A percentile compares a stretch with the other conserved stretches of the same genome.
phyloP scores from a whole-genome alignment of 2,113 vertebrate genomes.

The Thamnophis sirtalis region DNA sequence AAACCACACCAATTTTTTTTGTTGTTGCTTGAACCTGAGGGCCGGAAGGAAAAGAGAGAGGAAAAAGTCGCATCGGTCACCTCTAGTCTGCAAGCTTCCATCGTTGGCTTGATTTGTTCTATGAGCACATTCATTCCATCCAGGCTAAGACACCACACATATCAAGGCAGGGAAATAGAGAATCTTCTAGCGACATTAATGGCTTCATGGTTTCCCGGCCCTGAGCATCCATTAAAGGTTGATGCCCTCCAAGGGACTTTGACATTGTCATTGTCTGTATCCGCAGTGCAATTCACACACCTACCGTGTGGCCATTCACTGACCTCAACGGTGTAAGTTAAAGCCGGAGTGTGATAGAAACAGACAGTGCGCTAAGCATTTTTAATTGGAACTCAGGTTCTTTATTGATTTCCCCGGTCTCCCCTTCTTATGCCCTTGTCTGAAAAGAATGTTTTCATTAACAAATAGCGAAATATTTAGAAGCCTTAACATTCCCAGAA shows the following conservation, averaged over 20 bases:
- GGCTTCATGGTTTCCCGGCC: not conserved
- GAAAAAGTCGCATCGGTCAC: not conserved
- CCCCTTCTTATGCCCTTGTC: constrained; percentile 2
- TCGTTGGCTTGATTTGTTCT: not conserved
- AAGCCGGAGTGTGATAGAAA: constrained; percentile 55
- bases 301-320: constrained; percentile 29
- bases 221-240: constrained; percentile 7
- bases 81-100: not conserved
- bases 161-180: accelerated
- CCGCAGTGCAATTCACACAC: not conserved
- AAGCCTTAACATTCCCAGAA: constrained; percentile 47
- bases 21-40: not conserved
- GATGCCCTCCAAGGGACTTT: not conserved
- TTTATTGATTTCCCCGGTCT: constrained; percentile 17
- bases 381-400: constrained; percentile 60
- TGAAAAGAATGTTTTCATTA: constrained; percentile 65
- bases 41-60: not conserved
- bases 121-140: not conserved
- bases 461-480: constrained; percentile 59
- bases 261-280: not conserved
- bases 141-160: accelerated
- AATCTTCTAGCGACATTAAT: not conserved
- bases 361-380: constrained; percentile 48
- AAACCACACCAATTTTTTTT: not conserved
- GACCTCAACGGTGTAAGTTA: constrained; percentile 58